These are phyloP conservation scores for Marronus borbonicus DNA, from an alignment of 2,888 invertebrate genomes.

Conservation along the genomic window DNA sequence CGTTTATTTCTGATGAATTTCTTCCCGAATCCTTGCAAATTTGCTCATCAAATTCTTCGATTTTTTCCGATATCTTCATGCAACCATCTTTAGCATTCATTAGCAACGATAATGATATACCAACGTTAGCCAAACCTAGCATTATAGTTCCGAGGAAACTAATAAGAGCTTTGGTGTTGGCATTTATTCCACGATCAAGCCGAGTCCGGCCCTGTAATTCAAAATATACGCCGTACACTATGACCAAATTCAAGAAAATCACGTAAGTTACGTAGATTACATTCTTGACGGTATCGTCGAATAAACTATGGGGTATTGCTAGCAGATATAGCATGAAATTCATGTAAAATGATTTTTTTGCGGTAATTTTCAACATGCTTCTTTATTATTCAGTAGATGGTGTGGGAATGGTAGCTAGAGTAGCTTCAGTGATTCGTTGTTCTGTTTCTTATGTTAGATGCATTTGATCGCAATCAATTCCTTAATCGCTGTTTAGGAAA, in stretches of 20 bases:
- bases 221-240: neutral
- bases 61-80: neutral
- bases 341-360: neutral
- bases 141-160: neutral
- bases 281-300: neutral
- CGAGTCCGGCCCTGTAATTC: slow-evolving; percentile 4
- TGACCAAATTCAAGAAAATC: neutral
- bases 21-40: neutral
- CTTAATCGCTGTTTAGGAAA: too few relatives aligned
- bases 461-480: too few relatives aligned
- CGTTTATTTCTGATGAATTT: neutral
- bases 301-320: neutral
- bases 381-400: neutral
- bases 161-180: neutral
- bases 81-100: neutral
- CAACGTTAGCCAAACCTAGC: slow-evolving; percentile 1
- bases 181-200: neutral
- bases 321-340: neutral
- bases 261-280: neutral
- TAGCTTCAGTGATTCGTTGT: too few relatives aligned
- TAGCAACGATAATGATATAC: neutral
- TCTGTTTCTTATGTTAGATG: too few relatives aligned
- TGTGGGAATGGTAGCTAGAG: too few relatives aligned
- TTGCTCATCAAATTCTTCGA: neutral
- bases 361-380: neutral